Base-by-base conservation (phyloP, 2,797 vertebrate species). In the Microtus obscurus region DNA sequence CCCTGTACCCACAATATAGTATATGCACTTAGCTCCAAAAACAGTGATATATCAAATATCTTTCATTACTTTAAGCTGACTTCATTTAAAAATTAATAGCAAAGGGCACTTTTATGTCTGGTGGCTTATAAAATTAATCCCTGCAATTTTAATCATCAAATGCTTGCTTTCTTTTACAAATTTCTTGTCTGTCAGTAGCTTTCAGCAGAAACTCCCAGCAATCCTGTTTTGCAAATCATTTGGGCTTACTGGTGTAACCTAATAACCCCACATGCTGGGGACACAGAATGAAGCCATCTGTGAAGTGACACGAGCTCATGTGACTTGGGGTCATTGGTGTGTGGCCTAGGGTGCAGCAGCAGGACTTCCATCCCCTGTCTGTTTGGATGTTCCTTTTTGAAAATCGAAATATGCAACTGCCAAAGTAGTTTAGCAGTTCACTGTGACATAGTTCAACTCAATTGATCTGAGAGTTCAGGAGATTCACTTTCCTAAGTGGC, bases 401-500 rank as follows among this genome's bases (percentile, higher is more conserved):
- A 94, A 40, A 8, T 31, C 67, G 56, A 71, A 95, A 94, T 91
- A 6, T 95, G 53, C 10, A 34, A 40, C 94, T 93, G 10, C 51
- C 71, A 94, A 87, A 78, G 73, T 59, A n/a, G 31, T 96, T 96
- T 79, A 96, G 63, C 27, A 96, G 45, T 2, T 90, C 73, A 91
- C 61, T 76, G 89, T 89, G 94, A 88, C 63, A 94, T 95, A 81
- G 87, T 89, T 89, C 91, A 92, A 97, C 98, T 96, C 71, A 85
- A 95, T 0, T 13, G 89, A 97, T 97, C 93, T 97, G 93, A 88
- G 97, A 96, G 91, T 97, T 96, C 93, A 34, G 5, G 4, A 45
- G 96, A 85, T 69, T 90, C 80, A 93, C 25, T 96, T 97, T 96
- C 91, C 81, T 93, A 95, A 95, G 86, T 93, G 90, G 29, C 96